Base-by-base conservation (phyloP, 2,888 invertebrate genomes). In the Zygothrica quintamaculata region DNA sequence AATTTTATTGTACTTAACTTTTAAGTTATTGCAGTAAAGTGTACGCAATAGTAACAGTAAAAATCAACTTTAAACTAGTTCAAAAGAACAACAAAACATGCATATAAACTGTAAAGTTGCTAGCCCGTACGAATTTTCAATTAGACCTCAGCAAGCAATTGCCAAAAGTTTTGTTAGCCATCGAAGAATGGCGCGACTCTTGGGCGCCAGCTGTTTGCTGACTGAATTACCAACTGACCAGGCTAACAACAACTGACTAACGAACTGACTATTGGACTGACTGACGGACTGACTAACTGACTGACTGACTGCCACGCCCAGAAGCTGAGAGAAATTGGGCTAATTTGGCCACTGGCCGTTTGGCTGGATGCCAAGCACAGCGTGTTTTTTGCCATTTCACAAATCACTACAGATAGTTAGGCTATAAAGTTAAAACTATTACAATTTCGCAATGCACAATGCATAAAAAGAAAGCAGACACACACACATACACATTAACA, bases 111-210 rank as follows among this genome's bases (percentile, higher is more conserved):
- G 29, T 9, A 3, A 51, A 34, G 12, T 16, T 26, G 13, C 31
- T 46, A n/a, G n/a, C n/a, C n/a, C n/a, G n/a, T 7, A 11, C 62
- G 33, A 65, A 47, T n/a, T 68, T 66, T 66, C 52, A 66, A 66
- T 66, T 68, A 61, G 33, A 52, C n/a, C 31, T 34, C 26, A 42
- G 34, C 37, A 12, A 34, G 36, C 51, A 61, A 60, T 66, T 61
- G 52, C 33, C 59, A 43, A 60, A 53, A 52, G n/a, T n/a, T 68
- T 53, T 22, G 18, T 15, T 7, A 33, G 18, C 50, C 15, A 56
- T 51, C 33, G 34, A 22, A 66, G 47, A 60, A n/a, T n/a, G 5
- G 18, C 18, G 18, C 18, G 18, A 22, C 18, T 22, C 18, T 3
- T 22, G 26, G 37, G 11, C 48, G 33, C 62, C 69, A 66, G 39